Evolutionary conservation across 2,797 vertebrate genomes (phyloP).

Genomic region (Cetoscarus ocellatus): DNA sequence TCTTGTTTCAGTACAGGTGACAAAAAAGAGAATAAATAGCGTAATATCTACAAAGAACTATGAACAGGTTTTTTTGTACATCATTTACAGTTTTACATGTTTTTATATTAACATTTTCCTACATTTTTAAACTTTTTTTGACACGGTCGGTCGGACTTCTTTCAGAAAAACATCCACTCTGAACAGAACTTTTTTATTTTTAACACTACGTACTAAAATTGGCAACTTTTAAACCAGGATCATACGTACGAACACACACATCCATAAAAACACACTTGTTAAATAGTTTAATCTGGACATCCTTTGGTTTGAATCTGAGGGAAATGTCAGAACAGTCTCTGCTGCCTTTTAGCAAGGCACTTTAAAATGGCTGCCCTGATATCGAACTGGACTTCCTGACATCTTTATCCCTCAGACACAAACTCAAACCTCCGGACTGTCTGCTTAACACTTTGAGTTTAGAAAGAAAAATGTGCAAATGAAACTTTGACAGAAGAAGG

Average conservation of each 20-base stretch:
- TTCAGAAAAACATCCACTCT: conserved; percentile 50
- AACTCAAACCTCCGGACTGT: conserved; percentile 21
- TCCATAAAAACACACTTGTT: conserved; percentile 47
- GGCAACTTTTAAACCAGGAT: conserved; percentile 61
- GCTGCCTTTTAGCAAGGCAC: conserved; percentile 24
- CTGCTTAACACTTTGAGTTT: conserved; percentile 35
- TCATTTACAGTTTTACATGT: conserved; percentile 88
- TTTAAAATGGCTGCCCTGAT: not conserved
- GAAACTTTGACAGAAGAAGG: conserved; percentile 17
- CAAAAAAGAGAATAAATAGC: conserved; percentile 91
- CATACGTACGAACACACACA: conserved; percentile 44
- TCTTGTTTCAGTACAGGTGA: conserved; percentile 71
- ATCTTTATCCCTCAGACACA: not conserved
- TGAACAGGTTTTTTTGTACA: conserved; percentile 91
- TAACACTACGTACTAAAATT: conserved; percentile 71
- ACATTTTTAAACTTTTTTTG: conserved; percentile 82
- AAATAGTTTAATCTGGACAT: conserved; percentile 28
- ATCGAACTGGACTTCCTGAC: not conserved
- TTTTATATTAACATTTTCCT: conserved; percentile 89
- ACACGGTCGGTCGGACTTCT: conserved; percentile 59
- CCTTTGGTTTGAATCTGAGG: conserved; percentile 10
- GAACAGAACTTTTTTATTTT: conserved; percentile 22
- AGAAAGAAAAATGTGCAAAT: conserved; percentile 71
- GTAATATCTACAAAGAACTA: conserved; percentile 96
- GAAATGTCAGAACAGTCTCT: not conserved